Evolutionary conservation across 2,888 invertebrate genomes (phyloP).

Genomic region (Calliopum simillimum): DNA sequence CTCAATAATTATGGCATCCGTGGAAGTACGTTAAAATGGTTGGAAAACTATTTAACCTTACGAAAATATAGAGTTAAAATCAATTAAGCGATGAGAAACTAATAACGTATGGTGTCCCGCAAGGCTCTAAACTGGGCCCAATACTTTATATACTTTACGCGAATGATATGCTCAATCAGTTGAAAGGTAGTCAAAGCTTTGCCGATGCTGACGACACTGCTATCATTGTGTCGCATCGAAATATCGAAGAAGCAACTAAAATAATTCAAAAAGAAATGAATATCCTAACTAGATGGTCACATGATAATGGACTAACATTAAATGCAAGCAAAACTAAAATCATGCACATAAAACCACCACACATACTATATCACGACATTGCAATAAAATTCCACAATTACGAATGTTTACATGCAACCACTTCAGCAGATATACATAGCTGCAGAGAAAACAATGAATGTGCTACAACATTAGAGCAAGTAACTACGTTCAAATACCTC

Average conservation of each 20-base stretch:
- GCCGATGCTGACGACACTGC: conserved; percentile 25
- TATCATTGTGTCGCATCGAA: not conserved
- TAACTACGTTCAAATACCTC: not conserved
- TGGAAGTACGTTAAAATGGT: conserved; percentile 14
- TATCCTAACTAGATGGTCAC: not conserved
- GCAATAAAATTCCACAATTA: not conserved
- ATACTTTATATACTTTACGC: conserved; percentile 23
- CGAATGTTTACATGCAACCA: not conserved
- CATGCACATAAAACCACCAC: not conserved
- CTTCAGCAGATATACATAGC: not conserved
- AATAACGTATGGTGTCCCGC: conserved; percentile 1
- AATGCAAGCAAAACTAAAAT: not conserved
- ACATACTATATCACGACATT: not conserved
- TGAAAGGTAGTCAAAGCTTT: conserved; percentile 9
- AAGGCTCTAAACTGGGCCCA: conserved; percentile 26
- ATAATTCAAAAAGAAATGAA: conserved; percentile 1
- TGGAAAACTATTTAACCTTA: not conserved
- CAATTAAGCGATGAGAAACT: not conserved
- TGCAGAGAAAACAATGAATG: not conserved
- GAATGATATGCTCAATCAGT: conserved; percentile 16
- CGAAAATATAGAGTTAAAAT: conserved; percentile 17
- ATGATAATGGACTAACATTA: not conserved
- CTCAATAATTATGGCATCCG: conserved; percentile 2
- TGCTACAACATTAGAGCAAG: not conserved
- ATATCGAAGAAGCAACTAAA: not conserved